Base-by-base conservation (phyloP, 2,888 invertebrate genomes). In the Margaritifera margaritifera region DNA sequence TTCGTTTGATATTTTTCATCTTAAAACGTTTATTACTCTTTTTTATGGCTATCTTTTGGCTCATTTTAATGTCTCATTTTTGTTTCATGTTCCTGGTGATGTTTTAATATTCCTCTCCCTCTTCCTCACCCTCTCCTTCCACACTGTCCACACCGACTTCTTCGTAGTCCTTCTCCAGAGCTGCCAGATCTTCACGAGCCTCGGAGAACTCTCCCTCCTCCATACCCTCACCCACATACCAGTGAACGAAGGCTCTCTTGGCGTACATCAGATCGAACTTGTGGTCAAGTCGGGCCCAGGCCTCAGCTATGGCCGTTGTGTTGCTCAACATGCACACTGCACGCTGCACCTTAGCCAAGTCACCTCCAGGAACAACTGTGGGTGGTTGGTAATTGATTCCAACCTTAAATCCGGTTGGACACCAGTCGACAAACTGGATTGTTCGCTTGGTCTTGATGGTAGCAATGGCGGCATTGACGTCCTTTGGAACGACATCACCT, bases 221-320 rank as follows among this genome's bases (percentile, higher is more conserved):
- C 82, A 82, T 82, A 79, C 79, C 79, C 71, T 79, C 79, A 70
- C 79, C 79, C 54, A 79, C 79, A 69, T 79, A 79, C 79, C 79
- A 79, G 60, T 79, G 79, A 62, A 79, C 79, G 65, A 84, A 80
- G 62, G 81, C 80, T 67, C 79, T 75, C 72, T 80, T 80, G 75
- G 80, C 79, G 66, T 80, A 79, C 80, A 80, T 80, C 68, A 80
- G 74, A 68, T 83, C 82, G 66, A 84, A 84, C 71, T 84, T 84
- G 67, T 81, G 81, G 61, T 81, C 81, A 68, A 96, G 90, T 65
- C 94, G 92, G 69, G 93, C 93, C 94, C 96, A 96, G 64, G 96
- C 96, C 84, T 95, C 94, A n/a, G 94, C 94, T 85, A 96, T 95
- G 81, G 96, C 95, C 20, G 96, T 97, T 19, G 96, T 96, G 91